Conservation (phyloP, 2,888 invertebrate species). For the Aricia artaxerxes region DNA sequence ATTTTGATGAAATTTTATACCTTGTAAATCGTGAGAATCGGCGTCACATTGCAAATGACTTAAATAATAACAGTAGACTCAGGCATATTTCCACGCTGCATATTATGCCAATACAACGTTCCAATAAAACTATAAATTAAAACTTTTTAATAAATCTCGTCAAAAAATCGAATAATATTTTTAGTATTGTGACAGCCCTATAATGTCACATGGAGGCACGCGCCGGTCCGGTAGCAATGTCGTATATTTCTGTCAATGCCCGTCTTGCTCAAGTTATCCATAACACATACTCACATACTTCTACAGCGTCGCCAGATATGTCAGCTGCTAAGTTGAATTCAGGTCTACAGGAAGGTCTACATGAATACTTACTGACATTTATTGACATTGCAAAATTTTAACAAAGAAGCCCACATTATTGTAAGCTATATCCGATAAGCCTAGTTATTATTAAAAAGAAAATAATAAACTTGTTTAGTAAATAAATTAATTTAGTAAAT, state of each 20-base stretch:
- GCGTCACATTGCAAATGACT: too few species aligned
- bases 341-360: not conserved
- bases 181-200: not conserved
- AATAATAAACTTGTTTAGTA: not conserved
- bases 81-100: too few species aligned
- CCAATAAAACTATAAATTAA: too few species aligned
- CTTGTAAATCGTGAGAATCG: too few species aligned
- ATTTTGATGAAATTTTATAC: too few species aligned
- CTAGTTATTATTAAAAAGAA: not conserved
- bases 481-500: not conserved
- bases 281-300: constrained; percentile 8
- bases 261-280: constrained; percentile 50
- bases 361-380: not conserved
- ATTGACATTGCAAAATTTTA: too few species aligned
- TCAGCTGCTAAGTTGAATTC: constrained; percentile 3
- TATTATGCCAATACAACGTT: too few species aligned
- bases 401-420: too few species aligned
- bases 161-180: too few species aligned
- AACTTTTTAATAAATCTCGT: too few species aligned
- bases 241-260: constrained; percentile 66
- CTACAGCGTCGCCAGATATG: not conserved
- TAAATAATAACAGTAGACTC: too few species aligned
- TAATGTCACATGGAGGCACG: constrained; percentile 2
- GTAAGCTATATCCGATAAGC: too few species aligned
- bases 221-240: constrained; percentile 56